phyloP scores from a whole-genome alignment of 2,797 vertebrate species.

The Enteromius paludinosus region DNA sequence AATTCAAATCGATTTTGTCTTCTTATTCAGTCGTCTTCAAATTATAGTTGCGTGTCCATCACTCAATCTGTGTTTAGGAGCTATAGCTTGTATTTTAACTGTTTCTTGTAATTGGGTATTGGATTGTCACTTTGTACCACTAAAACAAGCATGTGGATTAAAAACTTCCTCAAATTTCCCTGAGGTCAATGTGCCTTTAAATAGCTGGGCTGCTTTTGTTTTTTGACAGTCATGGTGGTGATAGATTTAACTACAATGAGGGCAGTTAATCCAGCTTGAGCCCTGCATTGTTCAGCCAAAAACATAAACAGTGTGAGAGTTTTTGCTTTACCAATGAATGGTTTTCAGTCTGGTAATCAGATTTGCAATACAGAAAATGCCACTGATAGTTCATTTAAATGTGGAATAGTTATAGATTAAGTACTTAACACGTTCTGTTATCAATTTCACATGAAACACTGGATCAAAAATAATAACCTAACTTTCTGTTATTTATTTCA shows the following conservation, averaged over 20 bases:
- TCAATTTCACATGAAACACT: background rate
- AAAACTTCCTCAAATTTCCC: background rate
- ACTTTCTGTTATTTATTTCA: conserved; percentile 1
- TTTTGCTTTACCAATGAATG: background rate
- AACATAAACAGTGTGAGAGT: conserved; percentile 23
- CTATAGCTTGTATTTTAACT: background rate
- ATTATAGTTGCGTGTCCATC: background rate
- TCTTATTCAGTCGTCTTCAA: background rate
- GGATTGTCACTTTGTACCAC: background rate
- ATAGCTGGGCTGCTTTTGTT: conserved; percentile 18
- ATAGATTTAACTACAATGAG: conserved; percentile 53
- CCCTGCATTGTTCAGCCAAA: conserved; percentile 19
- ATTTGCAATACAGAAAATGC: background rate
- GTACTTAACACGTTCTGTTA: background rate
- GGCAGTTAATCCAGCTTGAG: conserved; percentile 53
- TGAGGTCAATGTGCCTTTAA: conserved; percentile 27
- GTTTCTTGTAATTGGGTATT: background rate
- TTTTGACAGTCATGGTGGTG: conserved; percentile 45
- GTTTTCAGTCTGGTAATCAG: conserved; percentile 27
- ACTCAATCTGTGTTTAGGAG: background rate
- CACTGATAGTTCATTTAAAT: background rate
- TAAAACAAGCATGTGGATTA: background rate
- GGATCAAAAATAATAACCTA: background rate
- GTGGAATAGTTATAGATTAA: background rate
- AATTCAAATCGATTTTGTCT: background rate